A percentile compares a stretch with the other conserved stretches of the same genome.
phyloP scores from a whole-genome alignment of 2,113 vertebrate genomes.

The Tenebrosternarchus preto region DNA sequence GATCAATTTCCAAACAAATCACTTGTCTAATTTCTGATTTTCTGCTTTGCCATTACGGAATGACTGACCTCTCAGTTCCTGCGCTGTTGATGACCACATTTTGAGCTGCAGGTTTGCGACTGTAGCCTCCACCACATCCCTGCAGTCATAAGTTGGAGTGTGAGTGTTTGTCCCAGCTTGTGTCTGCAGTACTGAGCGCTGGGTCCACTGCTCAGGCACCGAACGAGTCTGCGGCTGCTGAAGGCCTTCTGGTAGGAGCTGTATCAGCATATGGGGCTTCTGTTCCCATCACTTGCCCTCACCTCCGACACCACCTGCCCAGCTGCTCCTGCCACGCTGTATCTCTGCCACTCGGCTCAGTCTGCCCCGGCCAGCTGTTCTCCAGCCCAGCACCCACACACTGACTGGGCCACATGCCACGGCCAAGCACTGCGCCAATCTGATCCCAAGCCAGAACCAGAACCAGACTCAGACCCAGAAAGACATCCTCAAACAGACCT shows the following conservation, averaged over 20 bases:
- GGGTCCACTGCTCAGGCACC: too few species aligned
- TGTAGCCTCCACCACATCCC: too few species aligned
- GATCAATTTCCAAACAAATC: too few species aligned
- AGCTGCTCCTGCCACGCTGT: slow-evolving; percentile 57
- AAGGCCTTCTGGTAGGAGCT: slow-evolving; percentile 50
- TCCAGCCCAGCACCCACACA: slow-evolving; percentile 1
- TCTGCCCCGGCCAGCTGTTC: slow-evolving; percentile 55
- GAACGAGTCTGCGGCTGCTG: slow-evolving; percentile 15
- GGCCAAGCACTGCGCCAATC: not conserved
- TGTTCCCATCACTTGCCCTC: slow-evolving; percentile 57
- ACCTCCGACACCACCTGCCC: slow-evolving; percentile 56
- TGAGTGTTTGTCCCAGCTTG: too few species aligned
- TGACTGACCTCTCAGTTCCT: too few species aligned
- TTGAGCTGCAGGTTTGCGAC: too few species aligned
- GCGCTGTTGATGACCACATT: too few species aligned
- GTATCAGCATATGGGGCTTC: slow-evolving; percentile 60
- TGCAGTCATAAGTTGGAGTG: too few species aligned
- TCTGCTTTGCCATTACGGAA: too few species aligned
- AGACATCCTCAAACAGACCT: too few species aligned
- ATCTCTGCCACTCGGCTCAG: slow-evolving; percentile 50
- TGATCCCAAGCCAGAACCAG: slow-evolving; percentile 9
- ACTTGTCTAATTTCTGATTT: too few species aligned
- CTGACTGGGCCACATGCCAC: not conserved
- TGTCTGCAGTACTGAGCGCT: too few species aligned
- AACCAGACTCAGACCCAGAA: not conserved